Base-by-base conservation (phyloP, 1,140 invertebrate species). In the Papilio machaon region DNA sequence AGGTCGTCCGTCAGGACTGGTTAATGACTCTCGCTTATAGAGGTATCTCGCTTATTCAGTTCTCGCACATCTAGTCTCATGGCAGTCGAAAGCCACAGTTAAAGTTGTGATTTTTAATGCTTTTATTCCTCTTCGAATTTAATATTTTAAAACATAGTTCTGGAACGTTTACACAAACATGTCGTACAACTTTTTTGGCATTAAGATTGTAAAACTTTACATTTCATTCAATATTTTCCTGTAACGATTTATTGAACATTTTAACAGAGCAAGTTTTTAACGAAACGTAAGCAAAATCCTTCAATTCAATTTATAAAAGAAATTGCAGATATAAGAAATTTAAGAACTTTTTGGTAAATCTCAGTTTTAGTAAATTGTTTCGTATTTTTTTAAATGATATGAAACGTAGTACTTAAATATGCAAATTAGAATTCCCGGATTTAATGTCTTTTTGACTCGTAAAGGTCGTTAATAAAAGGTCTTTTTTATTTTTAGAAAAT, bases 101-200 rank as follows among this genome's bases (percentile, higher is more conserved):
- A 64, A 64, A 17, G 0, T 35, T 64, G 19, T 15, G 5, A 15
- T 35, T 35, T 15, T 67, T 7, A 35, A 11, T 15, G 13, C n/a
- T 30, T 2, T 23, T 67, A 5, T 64, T 64, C 17, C 19, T 10
- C 30, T 35, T 38, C 11, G 35, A 35, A 70, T 70, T 4, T 67
- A 35, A 60, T 19, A 60, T 60, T 60, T 60, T n/a, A 70, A 23
- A 35, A 15, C 13, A 23, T 64, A 38, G 17, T 9, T 35, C 23
- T 38, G 2, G 23, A 70, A 70, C 64, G 64, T 64, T 30, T 70
- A 38, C 30, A 23, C 23, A 70, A 70, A 35, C 64, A 70, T 35
- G 35, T 70, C 30, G 64, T 35, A 70, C 15, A 70, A 70, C 11
- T 70, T 70, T 70, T 70, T 70, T 70, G 64, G 64, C 64, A 70